Conservation (phyloP, 2,113 vertebrate genomes). For the Arizona elegans region DNA sequence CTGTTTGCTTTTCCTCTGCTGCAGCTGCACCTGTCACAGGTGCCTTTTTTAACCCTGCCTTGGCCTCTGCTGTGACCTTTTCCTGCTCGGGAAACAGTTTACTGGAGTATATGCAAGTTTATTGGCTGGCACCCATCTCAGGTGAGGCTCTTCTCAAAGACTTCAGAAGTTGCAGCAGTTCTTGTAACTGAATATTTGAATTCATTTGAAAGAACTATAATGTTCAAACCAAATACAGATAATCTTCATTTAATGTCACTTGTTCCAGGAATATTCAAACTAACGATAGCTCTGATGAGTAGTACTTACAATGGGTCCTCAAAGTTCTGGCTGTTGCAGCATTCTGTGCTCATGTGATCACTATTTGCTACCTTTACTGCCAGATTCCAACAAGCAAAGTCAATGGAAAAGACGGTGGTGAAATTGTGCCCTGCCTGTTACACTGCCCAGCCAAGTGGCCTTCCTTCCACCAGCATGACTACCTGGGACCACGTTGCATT, state of each 20-base stretch:
- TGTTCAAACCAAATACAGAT: neutral
- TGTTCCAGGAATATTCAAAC: neutral
- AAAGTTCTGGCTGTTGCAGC: neutral
- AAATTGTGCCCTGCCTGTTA: neutral
- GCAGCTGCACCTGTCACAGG: conserved; percentile 78
- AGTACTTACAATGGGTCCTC: neutral
- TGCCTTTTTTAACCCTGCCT: conserved; percentile 82
- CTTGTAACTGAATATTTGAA: neutral
- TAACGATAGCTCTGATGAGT: neutral
- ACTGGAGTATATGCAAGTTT: conserved; percentile 78
- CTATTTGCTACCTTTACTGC: neutral
- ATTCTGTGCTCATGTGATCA: neutral
- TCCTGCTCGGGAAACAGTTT: conserved; percentile 78
- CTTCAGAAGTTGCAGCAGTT: neutral
- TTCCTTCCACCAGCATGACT: neutral
- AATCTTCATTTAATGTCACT: neutral
- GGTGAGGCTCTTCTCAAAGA: conserved; percentile 68
- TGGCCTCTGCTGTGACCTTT: conserved; percentile 81
- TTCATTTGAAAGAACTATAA: neutral
- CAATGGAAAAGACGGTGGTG: neutral
- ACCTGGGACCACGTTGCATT: neutral
- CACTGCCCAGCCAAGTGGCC: too few species aligned
- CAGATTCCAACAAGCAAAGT: neutral
- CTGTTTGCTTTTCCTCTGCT: conserved; percentile 1
- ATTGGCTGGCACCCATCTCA: conserved; percentile 81